Base-by-base conservation (phyloP, 2,797 vertebrate genomes). In the Benthosema pterotum region DNA sequence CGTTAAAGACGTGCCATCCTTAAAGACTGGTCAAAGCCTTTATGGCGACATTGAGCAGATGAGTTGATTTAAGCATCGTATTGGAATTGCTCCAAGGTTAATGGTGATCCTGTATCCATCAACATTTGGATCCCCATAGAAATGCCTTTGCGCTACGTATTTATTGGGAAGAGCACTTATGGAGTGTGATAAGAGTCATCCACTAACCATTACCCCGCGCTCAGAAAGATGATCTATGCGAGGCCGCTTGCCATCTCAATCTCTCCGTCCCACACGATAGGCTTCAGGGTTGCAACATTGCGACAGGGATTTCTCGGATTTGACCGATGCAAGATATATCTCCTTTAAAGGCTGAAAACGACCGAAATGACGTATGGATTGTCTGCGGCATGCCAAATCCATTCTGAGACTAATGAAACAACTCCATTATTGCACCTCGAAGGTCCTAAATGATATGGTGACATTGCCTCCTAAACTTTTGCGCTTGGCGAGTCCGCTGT, bases 51-150 rank as follows among this genome's bases (percentile, higher is more conserved):
- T 78, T 79, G 78, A 84, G 89, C 88, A 84, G 72, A 84, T 83
- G 73, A 63, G 73, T 83, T 80, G 83, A 89, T 87, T 89, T 74
- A 86, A 84, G 61, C 18, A 57, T 69, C 65, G 73, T 77, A 83
- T 88, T 91, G 88, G 88, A 91, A 86, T 83, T 78, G 80, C 78
- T 85, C 87, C 92, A 92, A 92, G 91, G 91, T 92, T 92, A 93
- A 93, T 91, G 90, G 83, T 80, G 84, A 90, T 90, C 86, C 87
- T 78, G 87, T 88, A 92, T 94, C 87, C 76, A 88, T 90, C 92
- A 90, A 80, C 82, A 86, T 77, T 72, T 56, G 77, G 85, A 84
- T 87, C 72, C 77, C 71, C 73, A 83, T 90, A 90, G 80, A 87
- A 87, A 89, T 82, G 86, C 87, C 87, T 78, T 83, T 51, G 66